phyloP scores from a whole-genome alignment of 2,888 invertebrate genomes.

The Chironomus tentans region DNA sequence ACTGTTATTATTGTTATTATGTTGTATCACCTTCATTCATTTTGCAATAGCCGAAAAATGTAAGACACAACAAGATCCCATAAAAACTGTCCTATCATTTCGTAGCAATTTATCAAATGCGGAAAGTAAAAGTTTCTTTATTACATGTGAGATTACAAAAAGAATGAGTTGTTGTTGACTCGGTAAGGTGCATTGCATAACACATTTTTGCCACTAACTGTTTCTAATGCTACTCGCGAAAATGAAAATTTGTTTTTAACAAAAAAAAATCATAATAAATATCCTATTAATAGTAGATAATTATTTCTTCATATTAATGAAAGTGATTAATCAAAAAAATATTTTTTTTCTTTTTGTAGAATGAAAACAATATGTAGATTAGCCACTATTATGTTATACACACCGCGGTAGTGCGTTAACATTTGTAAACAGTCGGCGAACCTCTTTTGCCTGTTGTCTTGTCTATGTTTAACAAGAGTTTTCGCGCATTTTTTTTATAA shows the following conservation, averaged over 20 bases:
- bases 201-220: not conserved
- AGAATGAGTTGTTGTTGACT: not conserved
- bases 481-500: too few relatives aligned
- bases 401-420: too few relatives aligned
- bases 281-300: conserved; percentile 10
- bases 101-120: not conserved
- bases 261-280: not conserved
- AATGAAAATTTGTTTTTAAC: too few relatives aligned
- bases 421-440: too few relatives aligned
- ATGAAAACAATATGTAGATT: too few relatives aligned
- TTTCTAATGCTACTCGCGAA: too few relatives aligned
- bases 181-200: not conserved
- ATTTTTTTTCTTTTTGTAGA: too few relatives aligned
- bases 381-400: too few relatives aligned
- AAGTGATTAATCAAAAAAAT: conserved; percentile 14
- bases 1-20: not conserved
- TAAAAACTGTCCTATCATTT: conserved; percentile 6
- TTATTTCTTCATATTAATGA: conserved; percentile 11
- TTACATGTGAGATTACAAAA: not conserved
- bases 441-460: too few relatives aligned
- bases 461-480: too few relatives aligned
- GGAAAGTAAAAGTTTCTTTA: not conserved
- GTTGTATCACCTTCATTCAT: not conserved
- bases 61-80: not conserved
- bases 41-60: not conserved